Evolutionary conservation across 2,888 invertebrate species (phyloP).

Genomic region (Trachelus stipa): DNA sequence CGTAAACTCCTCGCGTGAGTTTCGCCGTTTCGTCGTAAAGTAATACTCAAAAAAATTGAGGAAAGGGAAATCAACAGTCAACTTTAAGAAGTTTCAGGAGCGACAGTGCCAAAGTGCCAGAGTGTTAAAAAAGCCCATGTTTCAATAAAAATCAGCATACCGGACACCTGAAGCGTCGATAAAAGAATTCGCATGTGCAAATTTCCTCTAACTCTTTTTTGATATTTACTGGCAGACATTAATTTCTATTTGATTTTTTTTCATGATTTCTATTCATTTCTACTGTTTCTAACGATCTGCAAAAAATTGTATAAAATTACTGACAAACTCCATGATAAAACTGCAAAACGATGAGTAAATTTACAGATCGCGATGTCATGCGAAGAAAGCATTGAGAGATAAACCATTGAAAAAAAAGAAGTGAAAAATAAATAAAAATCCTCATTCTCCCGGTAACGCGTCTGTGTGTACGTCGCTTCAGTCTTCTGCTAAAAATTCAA

Average conservation of each 20-base stretch:
- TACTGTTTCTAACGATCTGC: slow-evolving; percentile 23
- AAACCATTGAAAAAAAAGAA: not conserved
- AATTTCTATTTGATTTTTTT: not conserved
- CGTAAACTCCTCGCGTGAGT: not conserved
- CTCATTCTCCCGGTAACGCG: not conserved
- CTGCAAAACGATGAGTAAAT: not conserved
- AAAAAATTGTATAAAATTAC: not conserved
- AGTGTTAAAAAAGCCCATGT: not conserved
- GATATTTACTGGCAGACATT: not conserved
- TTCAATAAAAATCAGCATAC: not conserved
- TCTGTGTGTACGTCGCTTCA: slow-evolving; percentile 25
- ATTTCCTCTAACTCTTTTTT: not conserved
- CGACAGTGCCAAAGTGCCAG: not conserved
- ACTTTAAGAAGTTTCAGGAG: not conserved
- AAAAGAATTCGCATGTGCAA: not conserved
- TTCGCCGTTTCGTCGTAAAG: not conserved
- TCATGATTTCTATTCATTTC: slow-evolving; percentile 6
- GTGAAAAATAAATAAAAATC: not conserved
- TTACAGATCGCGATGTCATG: not conserved
- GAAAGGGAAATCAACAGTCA: not conserved
- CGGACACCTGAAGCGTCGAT: not conserved
- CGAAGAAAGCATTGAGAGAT: slow-evolving; percentile 13
- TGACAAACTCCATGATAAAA: not conserved
- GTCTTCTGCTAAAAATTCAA: slow-evolving; percentile 54
- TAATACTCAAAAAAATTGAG: not conserved